These are phyloP conservation scores for Odontamblyopus lacepedii DNA, from an alignment of 2,797 vertebrate species.

Conservation along the genomic window DNA sequence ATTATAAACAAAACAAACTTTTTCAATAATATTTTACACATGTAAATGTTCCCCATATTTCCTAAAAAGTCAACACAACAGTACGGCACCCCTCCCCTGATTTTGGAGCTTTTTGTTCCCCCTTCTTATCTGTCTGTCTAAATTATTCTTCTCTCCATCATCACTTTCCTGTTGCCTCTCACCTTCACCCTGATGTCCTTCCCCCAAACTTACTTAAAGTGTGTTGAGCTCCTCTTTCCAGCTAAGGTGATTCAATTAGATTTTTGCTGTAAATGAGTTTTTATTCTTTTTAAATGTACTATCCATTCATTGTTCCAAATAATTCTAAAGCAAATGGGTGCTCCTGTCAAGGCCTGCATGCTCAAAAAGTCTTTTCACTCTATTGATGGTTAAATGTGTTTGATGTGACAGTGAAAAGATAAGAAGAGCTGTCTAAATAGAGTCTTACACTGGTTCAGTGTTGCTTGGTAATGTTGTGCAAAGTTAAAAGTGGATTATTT, in stretches of 20 bases:
- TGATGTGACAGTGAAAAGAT: slow-evolving; percentile 39
- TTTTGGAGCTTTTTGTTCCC: slow-evolving; percentile 58
- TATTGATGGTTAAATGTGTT: slow-evolving; percentile 53
- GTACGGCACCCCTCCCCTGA: slow-evolving; percentile 48
- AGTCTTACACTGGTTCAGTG: slow-evolving; percentile 14
- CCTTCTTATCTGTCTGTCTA: slow-evolving; percentile 66
- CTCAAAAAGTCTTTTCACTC: slow-evolving; percentile 55
- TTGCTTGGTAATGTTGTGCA: slow-evolving; percentile 21
- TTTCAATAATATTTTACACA: background rate
- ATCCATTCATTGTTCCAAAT: slow-evolving; percentile 50
- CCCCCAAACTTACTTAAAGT: slow-evolving; percentile 63
- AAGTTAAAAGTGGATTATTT: slow-evolving; percentile 18
- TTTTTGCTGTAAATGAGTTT: slow-evolving; percentile 51
- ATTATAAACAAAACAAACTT: no score
- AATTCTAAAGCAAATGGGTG: slow-evolving; percentile 32
- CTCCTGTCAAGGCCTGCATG: slow-evolving; percentile 53
- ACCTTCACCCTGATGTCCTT: slow-evolving; percentile 52
- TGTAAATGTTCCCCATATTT: background rate
- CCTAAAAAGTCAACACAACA: background rate
- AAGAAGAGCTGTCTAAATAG: slow-evolving; percentile 40
- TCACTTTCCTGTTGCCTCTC: slow-evolving; percentile 36
- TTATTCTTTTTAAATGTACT: slow-evolving; percentile 40
- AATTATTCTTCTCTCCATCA: slow-evolving; percentile 59
- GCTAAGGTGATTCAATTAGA: slow-evolving; percentile 71
- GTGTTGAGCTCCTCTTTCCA: slow-evolving; percentile 60